Base-by-base conservation (phyloP, 2,113 vertebrate species). In the Oreochromis niloticus region DNA sequence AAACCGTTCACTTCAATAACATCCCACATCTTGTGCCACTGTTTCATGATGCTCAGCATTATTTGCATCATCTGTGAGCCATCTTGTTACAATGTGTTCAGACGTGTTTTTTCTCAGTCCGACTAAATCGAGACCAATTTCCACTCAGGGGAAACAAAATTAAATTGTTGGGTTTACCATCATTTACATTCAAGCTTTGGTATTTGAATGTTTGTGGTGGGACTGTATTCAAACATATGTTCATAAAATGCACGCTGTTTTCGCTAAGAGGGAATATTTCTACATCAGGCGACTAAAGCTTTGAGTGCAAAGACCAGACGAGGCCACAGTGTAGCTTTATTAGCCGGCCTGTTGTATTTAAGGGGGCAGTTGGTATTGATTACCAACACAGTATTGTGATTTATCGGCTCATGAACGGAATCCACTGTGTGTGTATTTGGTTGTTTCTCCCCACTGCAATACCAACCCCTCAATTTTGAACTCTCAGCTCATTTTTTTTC, bases 291-390 rank as follows among this genome's bases (percentile, higher is more conserved):
- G 6, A 22, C 43, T 66, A 55, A 32, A 34, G 36, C 22, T 14
- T 59, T 12, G 13, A 59, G 39, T 43, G 24, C 3, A 19, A 34
- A 22, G 13, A 39, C n/a, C 73, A 54, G 46, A 48, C 1, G 6
- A 80, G 55, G 48, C 55, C 79, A 24, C 46, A 9, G 50, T 36
- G 61, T 22, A n/a, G 52, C 32, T 85, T 84, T 71, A 84, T 86
- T 55, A 32, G 14, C 34, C 5, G 41, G 81, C 39, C 71, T 6
- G 10, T 22, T 41, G 78, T 81, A 82, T 85, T 85, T 90, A 85
- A 81, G 30, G 46, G 16, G 75, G 61, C 30, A 88, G 83, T 83
- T 84, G 41, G 7, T 89, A 86, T 86, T 86, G 81, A 88, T 89
- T 68, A 89, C 78, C 22, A 84, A 17, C 73, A 41, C 61, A 90